Evolutionary conservation across 2,113 vertebrate genomes (phyloP), one percentile per base, ranked within the genome.

Genomic region (Plestiodon gilberti): DNA sequence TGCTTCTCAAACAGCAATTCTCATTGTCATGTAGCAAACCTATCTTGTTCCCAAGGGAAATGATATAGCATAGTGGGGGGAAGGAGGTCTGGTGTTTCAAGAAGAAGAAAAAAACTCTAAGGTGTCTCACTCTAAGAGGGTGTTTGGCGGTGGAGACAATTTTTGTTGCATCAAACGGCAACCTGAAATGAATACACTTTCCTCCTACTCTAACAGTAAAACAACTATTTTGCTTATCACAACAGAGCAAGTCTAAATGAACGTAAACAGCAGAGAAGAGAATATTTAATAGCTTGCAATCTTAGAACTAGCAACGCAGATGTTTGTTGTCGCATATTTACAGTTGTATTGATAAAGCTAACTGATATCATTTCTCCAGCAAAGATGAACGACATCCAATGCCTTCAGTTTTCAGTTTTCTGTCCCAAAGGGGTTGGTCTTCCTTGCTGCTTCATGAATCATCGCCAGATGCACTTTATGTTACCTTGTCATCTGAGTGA

Each of bases 271-370:
- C 33, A 84, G 84, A 94, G 89, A 85, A 55, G 64, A 33, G 91
- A 93, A 89, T 90, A 35, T 30, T 93, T 84, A 93, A 11, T 55
- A 30, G 30, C 81, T 82, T 87, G 48, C 83, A 0, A 17, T 89
- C 75, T 90, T 90, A 86, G 62, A 67, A 61, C 48, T 73, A 83
- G 70, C 70, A 86, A 91, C 81, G 71, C 90, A 93, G 65, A 69
- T 94, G 76, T 93, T 93, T 93, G 86, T 79, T 90, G 61, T 82
- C 84, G 89, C 64, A 9, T 92, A 75, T 86, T 86, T 78, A 62
- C 79, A 22, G 87, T 91, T 67, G 89, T 93, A 85, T 91, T 93
- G 89, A 91, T 91, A 93, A 91, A 90, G 88, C 4, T 90, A 88
- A 93, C 86, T 89, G 86, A 82, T 93, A 87, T 78, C 83, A 90